These are phyloP conservation scores for Drosophila yakuba DNA, from an alignment of 1,140 invertebrate species.

Conservation along the genomic window DNA sequence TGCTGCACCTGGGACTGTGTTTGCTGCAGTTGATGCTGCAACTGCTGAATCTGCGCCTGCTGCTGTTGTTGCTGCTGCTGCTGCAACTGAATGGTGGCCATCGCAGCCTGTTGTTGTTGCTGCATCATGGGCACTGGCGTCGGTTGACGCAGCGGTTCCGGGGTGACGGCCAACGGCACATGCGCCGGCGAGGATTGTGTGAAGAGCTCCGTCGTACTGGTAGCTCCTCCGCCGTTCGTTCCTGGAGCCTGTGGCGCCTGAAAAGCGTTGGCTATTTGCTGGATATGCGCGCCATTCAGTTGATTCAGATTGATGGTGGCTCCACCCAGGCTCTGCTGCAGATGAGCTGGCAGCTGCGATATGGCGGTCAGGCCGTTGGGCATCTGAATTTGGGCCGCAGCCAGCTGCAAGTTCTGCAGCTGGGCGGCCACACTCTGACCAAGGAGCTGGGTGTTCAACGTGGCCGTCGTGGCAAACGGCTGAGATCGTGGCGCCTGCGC, in stretches of 20 bases:
- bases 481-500: conserved; percentile 83
- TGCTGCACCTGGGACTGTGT: conserved; percentile 73
- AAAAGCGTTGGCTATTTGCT: conserved; percentile 81
- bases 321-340: conserved; percentile 75
- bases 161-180: conserved; percentile 69
- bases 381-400: conserved; percentile 84
- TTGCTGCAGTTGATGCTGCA: conserved; percentile 68
- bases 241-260: conserved; percentile 73
- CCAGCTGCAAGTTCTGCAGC: conserved; percentile 80
- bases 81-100: conserved; percentile 75
- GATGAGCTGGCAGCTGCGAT: conserved; percentile 78
- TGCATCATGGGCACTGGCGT: conserved; percentile 66
- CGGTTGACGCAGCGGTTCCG: conserved; percentile 73
- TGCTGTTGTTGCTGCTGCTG: conserved; percentile 76
- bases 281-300: conserved; percentile 75
- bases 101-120: conserved; percentile 56
- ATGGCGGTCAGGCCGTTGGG: conserved; percentile 80
- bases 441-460: conserved; percentile 79
- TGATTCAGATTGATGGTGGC: conserved; percentile 84
- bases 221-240: not conserved
- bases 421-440: conserved; percentile 80
- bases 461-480: conserved; percentile 80
- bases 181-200: conserved; percentile 74
- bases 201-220: conserved; percentile 54
- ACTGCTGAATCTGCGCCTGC: conserved; percentile 69